phyloP scores from a whole-genome alignment of 1,140 invertebrate genomes.

The Neelides sp. region DNA sequence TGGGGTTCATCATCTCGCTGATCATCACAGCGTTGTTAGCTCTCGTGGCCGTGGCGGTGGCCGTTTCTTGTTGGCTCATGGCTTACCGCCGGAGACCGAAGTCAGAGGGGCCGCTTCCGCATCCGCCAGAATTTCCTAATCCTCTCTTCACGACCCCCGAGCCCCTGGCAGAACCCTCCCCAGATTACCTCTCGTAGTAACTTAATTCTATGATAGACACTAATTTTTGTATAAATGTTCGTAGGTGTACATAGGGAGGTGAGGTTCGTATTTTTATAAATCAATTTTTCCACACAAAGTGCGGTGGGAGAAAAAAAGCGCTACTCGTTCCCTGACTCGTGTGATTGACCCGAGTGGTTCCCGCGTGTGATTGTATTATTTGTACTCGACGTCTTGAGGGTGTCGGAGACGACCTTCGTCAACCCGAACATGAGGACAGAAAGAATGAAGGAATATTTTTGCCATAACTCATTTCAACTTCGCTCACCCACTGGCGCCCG shows the following conservation, averaged over 20 bases:
- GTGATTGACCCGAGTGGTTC: neutral
- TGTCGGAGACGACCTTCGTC: too few relatives aligned
- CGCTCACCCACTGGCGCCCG: too few relatives aligned
- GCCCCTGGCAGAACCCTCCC: slow-evolving; percentile 60
- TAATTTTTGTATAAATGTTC: slow-evolving; percentile 2
- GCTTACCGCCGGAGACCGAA: slow-evolving; percentile 76
- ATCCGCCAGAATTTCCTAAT: slow-evolving; percentile 88
- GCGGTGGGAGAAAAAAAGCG: too few relatives aligned
- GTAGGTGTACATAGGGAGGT: slow-evolving; percentile 2
- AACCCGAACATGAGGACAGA: too few relatives aligned
- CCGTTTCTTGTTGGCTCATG: slow-evolving; percentile 88
- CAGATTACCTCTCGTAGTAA: slow-evolving; percentile 50
- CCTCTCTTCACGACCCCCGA: slow-evolving; percentile 69
- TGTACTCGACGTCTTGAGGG: too few relatives aligned
- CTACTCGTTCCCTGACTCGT: neutral
- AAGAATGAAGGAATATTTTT: too few relatives aligned
- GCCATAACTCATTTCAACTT: too few relatives aligned
- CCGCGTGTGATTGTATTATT: neutral
- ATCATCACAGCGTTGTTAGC: slow-evolving; percentile 81
- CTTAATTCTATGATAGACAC: slow-evolving; percentile 2
- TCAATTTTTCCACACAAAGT: neutral
- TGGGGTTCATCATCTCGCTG: slow-evolving; percentile 79
- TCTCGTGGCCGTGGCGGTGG: slow-evolving; percentile 80
- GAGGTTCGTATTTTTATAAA: neutral
- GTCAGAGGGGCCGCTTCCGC: slow-evolving; percentile 71